A percentile compares a stretch with the other conserved stretches of the same genome.
Evolutionary conservation across 2,113 vertebrate species (phyloP).

Genomic region (Terrapene triunguis): DNA sequence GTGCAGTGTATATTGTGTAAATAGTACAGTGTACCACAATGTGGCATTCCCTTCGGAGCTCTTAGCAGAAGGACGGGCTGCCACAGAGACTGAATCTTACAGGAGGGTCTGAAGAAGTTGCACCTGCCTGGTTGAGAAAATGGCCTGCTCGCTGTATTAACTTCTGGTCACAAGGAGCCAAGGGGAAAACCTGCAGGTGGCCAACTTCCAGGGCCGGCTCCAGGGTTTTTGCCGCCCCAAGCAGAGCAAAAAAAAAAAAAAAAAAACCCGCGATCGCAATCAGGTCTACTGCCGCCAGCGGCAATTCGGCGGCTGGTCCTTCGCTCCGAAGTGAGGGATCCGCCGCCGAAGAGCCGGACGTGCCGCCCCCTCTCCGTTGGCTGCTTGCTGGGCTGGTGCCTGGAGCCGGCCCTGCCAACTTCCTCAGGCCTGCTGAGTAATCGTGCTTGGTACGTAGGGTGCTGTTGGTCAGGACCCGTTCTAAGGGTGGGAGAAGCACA

Average conservation of each 20-base stretch:
- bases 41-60: neutral
- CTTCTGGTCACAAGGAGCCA: neutral
- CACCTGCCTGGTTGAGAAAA: neutral
- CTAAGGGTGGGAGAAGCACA: neutral
- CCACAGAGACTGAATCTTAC: neutral
- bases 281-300: too few species aligned
- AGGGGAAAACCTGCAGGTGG: too few species aligned
- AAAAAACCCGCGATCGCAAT: too few species aligned
- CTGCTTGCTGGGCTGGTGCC: too few species aligned
- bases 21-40: neutral
- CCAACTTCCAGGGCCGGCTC: neutral
- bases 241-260: too few species aligned
- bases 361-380: too few species aligned
- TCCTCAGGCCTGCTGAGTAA: neutral
- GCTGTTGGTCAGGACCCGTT: neutral
- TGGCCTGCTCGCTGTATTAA: neutral
- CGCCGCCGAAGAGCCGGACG: too few species aligned
- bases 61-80: fast-evolving
- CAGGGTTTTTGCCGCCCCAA: too few species aligned
- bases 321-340: too few species aligned
- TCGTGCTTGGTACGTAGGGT: neutral
- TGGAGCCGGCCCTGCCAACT: neutral
- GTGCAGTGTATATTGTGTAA: neutral
- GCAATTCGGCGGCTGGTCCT: too few species aligned
- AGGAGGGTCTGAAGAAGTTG: neutral